Base-by-base conservation (phyloP, 2,888 invertebrate genomes). In the Agrypnus murinus region DNA sequence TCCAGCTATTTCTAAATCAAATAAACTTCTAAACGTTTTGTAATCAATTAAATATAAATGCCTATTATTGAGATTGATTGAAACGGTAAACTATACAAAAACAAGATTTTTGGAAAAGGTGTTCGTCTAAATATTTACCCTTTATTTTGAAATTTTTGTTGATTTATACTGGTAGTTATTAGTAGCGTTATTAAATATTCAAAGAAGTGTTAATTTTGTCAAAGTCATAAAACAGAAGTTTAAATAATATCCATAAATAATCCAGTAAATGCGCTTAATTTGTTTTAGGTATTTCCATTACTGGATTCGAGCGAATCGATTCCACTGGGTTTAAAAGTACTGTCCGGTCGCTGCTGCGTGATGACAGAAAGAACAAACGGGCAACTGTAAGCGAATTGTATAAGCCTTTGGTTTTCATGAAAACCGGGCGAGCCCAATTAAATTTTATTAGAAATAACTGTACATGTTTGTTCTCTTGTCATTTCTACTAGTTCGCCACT, bases 361-460 rank as follows among this genome's bases (percentile, higher is more conserved):
- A 15, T 43, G 43, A 58, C 38, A 58, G 58, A 43, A 40, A 43
- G 43, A 60, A 66, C 60, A 60, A 67, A 67, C 50, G 53, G 67
- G 53, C 38, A 50, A 45, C 38, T 67, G 55, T 60, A 53, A 67
- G 43, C 60, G 59, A 55, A n/a, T 48, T 60, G 50, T 55, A 48
- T 65, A 66, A 48, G 55, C 57, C 46, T 66, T 66, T 59, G 65
- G 65, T 66, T 66, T 66, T 59, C 67, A 59, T 45, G 60, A 60
- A 67, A 59, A 67, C 58, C 59, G 67, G 43, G 67, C 32, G 53
- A 67, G 53, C 60, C 67, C 67, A 67, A 67, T 67, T 67, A 67
- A 67, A 67, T 67, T 67, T 67, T 67, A 67, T 67, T 67, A 67
- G 59, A 67, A 67, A 67, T 60, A 60, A 53, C 67, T 60, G 67